Evolutionary conservation across 1,140 invertebrate species (phyloP).

Genomic region (Choristoneura fumiferana): DNA sequence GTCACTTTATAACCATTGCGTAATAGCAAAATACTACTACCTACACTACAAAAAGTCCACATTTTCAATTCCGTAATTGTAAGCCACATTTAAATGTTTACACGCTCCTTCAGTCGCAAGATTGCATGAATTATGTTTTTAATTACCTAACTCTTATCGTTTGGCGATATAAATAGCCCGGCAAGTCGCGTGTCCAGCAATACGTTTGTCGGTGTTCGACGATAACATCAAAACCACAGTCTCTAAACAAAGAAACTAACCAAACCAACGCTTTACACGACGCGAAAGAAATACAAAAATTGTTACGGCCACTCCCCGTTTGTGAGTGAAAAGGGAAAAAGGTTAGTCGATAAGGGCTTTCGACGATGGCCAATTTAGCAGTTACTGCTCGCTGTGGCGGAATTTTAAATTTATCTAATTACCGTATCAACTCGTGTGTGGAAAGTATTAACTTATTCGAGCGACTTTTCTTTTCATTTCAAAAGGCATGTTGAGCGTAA

Average conservation of each 20-base stretch:
- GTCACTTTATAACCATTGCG: too few relatives aligned
- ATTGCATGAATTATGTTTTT: constrained; percentile 26
- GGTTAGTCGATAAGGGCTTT: constrained; percentile 22
- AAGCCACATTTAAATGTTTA: constrained; percentile 24
- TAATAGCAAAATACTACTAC: too few relatives aligned
- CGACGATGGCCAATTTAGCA: constrained; percentile 20
- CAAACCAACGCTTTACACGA: constrained; percentile 30
- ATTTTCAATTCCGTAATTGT: too few relatives aligned
- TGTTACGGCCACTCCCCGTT: constrained; percentile 3
- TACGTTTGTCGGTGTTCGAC: constrained; percentile 2
- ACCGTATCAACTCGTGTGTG: background rate
- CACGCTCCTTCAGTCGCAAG: constrained; percentile 19
- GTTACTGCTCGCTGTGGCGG: constrained; percentile 15
- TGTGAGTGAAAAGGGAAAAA: constrained; percentile 23
- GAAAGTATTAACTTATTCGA: too few relatives aligned
- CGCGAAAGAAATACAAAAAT: constrained; percentile 25
- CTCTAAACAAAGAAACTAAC: constrained; percentile 24
- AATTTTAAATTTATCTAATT: constrained; percentile 27
- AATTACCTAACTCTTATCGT: constrained; percentile 27
- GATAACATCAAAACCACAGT: constrained; percentile 16
- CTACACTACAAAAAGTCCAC: too few relatives aligned
- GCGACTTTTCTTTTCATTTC: too few relatives aligned
- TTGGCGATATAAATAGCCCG: constrained; percentile 20
- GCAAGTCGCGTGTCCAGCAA: constrained; percentile 21
- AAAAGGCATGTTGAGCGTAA: too few relatives aligned